Base-by-base conservation (phyloP, 2,113 vertebrate species). In the Dolichotis patagonum region DNA sequence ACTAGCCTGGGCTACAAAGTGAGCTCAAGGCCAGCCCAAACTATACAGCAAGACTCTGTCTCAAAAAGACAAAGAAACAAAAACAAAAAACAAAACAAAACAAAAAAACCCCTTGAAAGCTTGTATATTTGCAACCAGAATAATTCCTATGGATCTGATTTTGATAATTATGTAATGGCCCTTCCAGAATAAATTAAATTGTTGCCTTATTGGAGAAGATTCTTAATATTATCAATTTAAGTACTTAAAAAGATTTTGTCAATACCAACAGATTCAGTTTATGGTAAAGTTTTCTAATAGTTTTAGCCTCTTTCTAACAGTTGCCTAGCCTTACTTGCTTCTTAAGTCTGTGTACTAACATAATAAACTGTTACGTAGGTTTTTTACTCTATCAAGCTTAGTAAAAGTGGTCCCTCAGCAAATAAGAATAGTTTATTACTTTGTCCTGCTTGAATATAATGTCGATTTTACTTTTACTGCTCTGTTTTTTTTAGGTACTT, bases 401-500 rank as follows among this genome's bases (percentile, higher is more conserved):
- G 52, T 80, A 78, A 94, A 94, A 41, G 17, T 84, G 14, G 78
- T 19, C 52, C 41, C 49, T 63, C 52, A 75, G 43, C 91, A 30
- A 92, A 30, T 58, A 62, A 28, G 12, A 52, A 77, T 90, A 43
- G 14, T 56, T 88, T 94, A 73, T 88, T 58, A n/a, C 62, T 56
- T 86, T 92, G 22, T 83, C 41, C 20, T 93, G 16, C n/a, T 3
- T 46, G 22, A 80, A 41, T 65, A 41, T 65, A 49, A 75, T 49
- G n/a, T 17, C 28, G 67, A 30, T 87, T 90, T 88, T 67, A 77
- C 30, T 81, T 85, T 90, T 85, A 82, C 35, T 6, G 1, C 88
- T 96, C 96, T 87, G 90, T 11, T 71, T 11, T 71, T 97, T 94
- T 83, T 90, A 99, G 99, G 99, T 83, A 99, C 99, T 24, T 98